Conservation (phyloP, 2,797 vertebrate species). For the Diglossa cyanea region DNA sequence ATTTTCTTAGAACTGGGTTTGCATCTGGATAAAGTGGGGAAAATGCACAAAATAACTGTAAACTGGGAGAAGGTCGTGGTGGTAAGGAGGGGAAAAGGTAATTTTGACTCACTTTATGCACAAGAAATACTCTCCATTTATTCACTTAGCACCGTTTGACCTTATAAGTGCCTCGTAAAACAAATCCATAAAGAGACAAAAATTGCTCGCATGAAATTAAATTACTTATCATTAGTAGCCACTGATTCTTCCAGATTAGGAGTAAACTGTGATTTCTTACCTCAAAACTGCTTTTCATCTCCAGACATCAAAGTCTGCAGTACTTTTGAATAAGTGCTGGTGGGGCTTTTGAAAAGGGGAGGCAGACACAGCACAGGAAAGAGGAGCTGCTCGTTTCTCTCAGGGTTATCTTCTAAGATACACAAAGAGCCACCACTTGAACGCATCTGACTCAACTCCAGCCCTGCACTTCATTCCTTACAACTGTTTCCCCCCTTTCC, state of each 20-base stretch:
- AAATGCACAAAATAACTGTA: not conserved
- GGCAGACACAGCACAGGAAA: not conserved
- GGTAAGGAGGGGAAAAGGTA: not conserved
- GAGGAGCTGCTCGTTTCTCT: constrained; percentile 15
- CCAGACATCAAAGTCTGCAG: constrained; percentile 50
- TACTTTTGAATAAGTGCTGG: constrained; percentile 1
- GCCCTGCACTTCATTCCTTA: not conserved
- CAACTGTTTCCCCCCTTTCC: not conserved
- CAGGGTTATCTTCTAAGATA: constrained; percentile 21
- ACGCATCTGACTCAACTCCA: not conserved
- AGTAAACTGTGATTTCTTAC: constrained; percentile 53
- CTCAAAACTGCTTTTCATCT: constrained; percentile 60
- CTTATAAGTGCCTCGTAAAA: not conserved
- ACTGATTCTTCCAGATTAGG: constrained; percentile 46
- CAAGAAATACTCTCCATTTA: not conserved
- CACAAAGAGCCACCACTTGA: constrained; percentile 25
- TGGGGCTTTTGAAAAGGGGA: constrained; percentile 1
- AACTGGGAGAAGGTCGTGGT: not conserved
- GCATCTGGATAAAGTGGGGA: not conserved
- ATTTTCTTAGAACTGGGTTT: not conserved
- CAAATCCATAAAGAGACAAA: constrained; percentile 33
- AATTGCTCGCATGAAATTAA: constrained; percentile 2
- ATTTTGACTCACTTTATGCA: not conserved
- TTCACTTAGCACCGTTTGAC: constrained; percentile 15
- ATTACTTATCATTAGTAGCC: constrained; percentile 48